Evolutionary conservation across 2,888 invertebrate genomes (phyloP).

Genomic region (Epinotia brunnichana): DNA sequence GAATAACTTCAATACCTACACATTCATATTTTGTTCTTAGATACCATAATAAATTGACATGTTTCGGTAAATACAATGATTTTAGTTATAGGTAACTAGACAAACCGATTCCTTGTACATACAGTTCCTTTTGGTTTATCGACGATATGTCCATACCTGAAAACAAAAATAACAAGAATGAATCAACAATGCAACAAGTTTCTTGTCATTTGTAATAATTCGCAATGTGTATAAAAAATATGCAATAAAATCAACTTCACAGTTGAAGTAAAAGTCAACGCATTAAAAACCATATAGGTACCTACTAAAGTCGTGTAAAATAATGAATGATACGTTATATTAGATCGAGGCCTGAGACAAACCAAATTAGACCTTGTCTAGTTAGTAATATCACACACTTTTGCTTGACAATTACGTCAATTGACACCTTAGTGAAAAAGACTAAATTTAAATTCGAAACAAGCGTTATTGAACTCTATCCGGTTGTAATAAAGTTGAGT

Average conservation of each 20-base stretch:
- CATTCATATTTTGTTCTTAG: too few relatives aligned
- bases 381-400: background rate
- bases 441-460: background rate
- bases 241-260: background rate
- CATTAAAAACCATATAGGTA: conserved; percentile 14
- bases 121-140: background rate
- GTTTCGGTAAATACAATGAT: too few relatives aligned
- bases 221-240: background rate
- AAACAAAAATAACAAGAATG: conserved; percentile 14
- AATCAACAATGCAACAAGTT: conserved; percentile 8
- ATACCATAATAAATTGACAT: too few relatives aligned
- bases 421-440: conserved; percentile 12
- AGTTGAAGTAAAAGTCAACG: conserved; percentile 30
- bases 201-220: background rate
- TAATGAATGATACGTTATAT: conserved; percentile 26
- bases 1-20: too few relatives aligned
- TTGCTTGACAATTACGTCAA: conserved; percentile 19
- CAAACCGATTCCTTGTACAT: background rate
- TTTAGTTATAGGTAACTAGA: background rate
- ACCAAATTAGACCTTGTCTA: conserved; percentile 10
- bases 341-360: background rate
- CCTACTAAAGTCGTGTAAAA: background rate
- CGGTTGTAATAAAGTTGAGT: background rate
- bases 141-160: conserved; percentile 28
- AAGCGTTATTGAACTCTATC: background rate